Conservation (phyloP, 2,888 invertebrate genomes). For the Trissonchulus sp. region DNA sequence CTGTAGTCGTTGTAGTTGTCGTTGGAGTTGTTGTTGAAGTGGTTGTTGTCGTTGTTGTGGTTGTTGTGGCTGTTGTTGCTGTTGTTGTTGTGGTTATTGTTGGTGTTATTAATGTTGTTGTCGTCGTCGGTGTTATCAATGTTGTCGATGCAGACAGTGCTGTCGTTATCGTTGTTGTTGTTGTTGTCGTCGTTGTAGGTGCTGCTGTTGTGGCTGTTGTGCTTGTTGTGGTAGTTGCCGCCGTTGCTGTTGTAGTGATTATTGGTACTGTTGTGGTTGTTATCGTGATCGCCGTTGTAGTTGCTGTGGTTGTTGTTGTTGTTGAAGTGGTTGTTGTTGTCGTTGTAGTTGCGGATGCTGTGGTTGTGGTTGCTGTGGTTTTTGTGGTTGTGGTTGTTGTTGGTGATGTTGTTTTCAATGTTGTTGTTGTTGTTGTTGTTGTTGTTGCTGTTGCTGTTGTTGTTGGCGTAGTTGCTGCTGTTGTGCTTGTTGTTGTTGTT, state of each 20-base stretch:
- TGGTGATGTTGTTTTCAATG: neutral
- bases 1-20: neutral
- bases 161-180: neutral
- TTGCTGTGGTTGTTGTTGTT: neutral
- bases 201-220: neutral
- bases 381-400: slow-evolving; percentile 1
- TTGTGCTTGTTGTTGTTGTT: neutral
- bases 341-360: neutral
- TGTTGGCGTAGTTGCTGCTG: slow-evolving; percentile 1
- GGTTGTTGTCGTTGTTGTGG: neutral
- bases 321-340: slow-evolving; percentile 20
- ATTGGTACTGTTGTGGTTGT: neutral
- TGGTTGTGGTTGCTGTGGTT: slow-evolving; percentile 18
- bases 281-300: neutral
- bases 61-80: neutral
- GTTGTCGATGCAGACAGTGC: neutral
- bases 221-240: neutral
- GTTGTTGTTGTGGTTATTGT: neutral
- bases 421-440: slow-evolving; percentile 6
- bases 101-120: neutral
- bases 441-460: slow-evolving; percentile 10
- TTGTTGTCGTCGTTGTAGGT: neutral
- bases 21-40: neutral
- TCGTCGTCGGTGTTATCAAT: neutral
- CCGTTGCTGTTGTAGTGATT: neutral